Conservation (phyloP, 2,113 vertebrate species). For the Oriolus oriolus region DNA sequence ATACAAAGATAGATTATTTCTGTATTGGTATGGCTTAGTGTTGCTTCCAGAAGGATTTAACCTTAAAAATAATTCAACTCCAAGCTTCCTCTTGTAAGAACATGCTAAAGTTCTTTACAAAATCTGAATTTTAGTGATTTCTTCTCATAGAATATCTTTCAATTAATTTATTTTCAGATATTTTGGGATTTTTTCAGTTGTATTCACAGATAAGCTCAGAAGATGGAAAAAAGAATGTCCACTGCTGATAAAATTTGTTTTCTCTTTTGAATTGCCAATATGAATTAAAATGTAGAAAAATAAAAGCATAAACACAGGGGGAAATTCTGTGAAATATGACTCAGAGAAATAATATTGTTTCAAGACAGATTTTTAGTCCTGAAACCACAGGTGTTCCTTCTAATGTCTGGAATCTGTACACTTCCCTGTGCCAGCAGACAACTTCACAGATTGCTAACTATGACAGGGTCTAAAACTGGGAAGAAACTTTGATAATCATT, state of each 20-base stretch:
- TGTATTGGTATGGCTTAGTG: neutral
- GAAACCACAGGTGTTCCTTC: neutral
- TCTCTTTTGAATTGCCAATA: neutral
- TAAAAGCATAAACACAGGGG: neutral
- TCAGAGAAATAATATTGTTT: neutral
- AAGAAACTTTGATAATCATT: neutral
- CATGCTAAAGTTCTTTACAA: neutral
- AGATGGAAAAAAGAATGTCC: neutral
- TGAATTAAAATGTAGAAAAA: neutral
- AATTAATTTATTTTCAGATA: neutral
- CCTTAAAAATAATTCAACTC: neutral
- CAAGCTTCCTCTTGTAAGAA: neutral
- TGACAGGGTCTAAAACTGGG: neutral
- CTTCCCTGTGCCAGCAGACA: neutral
- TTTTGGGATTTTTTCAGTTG: neutral
- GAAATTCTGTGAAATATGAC: neutral
- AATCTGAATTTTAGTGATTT: neutral
- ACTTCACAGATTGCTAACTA: neutral
- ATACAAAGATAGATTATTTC: neutral
- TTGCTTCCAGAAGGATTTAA: neutral
- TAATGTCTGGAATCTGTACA: neutral
- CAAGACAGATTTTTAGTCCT: neutral
- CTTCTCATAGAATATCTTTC: neutral
- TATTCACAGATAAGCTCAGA: neutral
- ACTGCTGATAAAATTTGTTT: neutral